Conservation (phyloP, 2,113 vertebrate genomes). For the Podarcis cretensis region DNA sequence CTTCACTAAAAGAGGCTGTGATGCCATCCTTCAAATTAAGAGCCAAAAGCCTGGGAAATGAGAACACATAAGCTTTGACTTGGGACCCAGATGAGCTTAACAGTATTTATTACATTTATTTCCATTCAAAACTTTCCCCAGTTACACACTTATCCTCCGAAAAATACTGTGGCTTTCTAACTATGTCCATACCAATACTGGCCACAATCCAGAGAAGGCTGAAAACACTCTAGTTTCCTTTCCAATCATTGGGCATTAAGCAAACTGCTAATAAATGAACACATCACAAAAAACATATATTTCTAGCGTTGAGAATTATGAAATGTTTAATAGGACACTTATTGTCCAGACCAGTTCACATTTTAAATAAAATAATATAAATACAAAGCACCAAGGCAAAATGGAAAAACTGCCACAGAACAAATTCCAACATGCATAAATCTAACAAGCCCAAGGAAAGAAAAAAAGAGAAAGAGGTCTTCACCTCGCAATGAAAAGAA, state of each 20-base stretch:
- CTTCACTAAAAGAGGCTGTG: too few species aligned
- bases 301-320: background rate
- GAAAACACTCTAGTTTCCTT: background rate
- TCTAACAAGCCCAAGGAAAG: too few species aligned
- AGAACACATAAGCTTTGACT: background rate
- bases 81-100: background rate
- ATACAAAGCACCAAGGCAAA: background rate
- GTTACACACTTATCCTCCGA: background rate
- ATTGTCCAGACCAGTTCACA: background rate
- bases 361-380: background rate
- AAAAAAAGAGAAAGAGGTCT: too few species aligned
- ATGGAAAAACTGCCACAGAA: background rate
- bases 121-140: background rate
- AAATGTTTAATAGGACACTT: background rate
- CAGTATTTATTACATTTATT: background rate
- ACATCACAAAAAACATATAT: background rate
- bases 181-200: background rate
- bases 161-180: background rate
- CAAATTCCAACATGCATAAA: background rate
- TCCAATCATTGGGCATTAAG: background rate
- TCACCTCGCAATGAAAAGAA: too few species aligned
- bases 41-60: too few species aligned
- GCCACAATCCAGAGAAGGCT: background rate
- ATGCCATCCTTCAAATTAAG: too few species aligned
- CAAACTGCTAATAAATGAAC: background rate